Conservation (phyloP, 2,797 vertebrate genomes). For the Poliocrania exsul region DNA sequence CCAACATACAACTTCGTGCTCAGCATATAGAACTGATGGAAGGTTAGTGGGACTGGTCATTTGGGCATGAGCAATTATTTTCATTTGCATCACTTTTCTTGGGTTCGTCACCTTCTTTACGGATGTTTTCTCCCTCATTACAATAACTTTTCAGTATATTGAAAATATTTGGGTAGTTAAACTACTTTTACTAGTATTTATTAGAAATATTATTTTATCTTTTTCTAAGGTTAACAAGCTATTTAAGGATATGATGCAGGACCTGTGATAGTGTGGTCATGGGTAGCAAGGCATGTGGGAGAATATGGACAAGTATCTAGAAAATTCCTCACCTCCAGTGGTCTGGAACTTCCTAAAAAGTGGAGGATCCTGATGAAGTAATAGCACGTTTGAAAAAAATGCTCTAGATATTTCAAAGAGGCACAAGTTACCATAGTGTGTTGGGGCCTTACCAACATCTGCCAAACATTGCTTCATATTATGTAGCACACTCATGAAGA, state of each 20-base stretch:
- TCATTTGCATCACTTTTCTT: background rate
- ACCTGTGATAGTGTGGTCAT: background rate
- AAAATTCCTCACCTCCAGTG: background rate
- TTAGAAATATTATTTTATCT: background rate
- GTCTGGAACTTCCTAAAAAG: background rate
- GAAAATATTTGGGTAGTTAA: background rate
- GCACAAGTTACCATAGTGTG: background rate
- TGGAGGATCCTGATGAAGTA: background rate
- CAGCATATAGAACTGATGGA: background rate
- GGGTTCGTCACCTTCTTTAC: background rate
- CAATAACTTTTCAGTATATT: background rate
- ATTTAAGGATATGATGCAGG: background rate
- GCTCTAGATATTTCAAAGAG: background rate
- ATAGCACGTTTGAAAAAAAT: background rate
- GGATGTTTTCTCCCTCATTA: background rate
- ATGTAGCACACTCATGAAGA: background rate
- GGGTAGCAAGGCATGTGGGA: background rate
- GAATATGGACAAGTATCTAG: background rate
- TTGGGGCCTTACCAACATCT: background rate
- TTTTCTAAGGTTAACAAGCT: background rate
- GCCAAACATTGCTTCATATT: background rate
- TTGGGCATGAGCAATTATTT: background rate
- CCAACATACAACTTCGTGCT: background rate
- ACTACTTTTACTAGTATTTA: background rate
- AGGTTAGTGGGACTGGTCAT: background rate